Base-by-base conservation (phyloP, 2,113 vertebrate species). In the Phrynosoma platyrhinos region DNA sequence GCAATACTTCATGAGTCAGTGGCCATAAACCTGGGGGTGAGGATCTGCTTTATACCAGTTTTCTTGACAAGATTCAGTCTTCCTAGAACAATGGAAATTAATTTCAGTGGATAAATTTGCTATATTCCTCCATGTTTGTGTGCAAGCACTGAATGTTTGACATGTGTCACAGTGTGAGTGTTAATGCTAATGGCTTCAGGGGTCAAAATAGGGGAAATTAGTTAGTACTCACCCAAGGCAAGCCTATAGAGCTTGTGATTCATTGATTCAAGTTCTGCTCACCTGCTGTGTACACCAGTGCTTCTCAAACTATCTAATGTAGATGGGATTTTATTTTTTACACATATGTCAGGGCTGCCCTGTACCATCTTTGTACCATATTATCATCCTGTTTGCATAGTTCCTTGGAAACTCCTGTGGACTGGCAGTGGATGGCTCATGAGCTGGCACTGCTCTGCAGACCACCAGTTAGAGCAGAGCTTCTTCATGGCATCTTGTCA, bases 41-140 rank as follows among this genome's bases (percentile, higher is more conserved):
- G 79, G 27, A 27, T 85, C 68, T 47, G 36, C 55, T 85, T 76
- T 85, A 53, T 55, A 81, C 52, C 86, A 82, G 79, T 62, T 62
- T 42, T 81, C 25, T n/a, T 81, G 32, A 52, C 53, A 32, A 62
- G 53, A 47, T 18, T 52, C 16, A 72, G 8, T 5, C 40, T 62
- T 82, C 18, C 27, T 25, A 52, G 40, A 58, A 82, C 18, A 40
- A n/a, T n/a, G n/a, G 20, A 14, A 79, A 30, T 69, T 23, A 79
- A 69, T 20, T 80, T 68, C 9, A 27, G 85, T 36, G 47, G 66
- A 36, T 1, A 5, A 36, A 69, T 71, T 80, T 87, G 58, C 40
- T 32, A 53, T 64, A 79, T 16, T 21, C n/a, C 13, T 69, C 76
- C 42, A 12, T 25, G 2, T 79, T 78, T 9, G 20, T 80, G 21